phyloP scores from a whole-genome alignment of 2,888 invertebrate genomes.

The Limnephilus marmoratus region DNA sequence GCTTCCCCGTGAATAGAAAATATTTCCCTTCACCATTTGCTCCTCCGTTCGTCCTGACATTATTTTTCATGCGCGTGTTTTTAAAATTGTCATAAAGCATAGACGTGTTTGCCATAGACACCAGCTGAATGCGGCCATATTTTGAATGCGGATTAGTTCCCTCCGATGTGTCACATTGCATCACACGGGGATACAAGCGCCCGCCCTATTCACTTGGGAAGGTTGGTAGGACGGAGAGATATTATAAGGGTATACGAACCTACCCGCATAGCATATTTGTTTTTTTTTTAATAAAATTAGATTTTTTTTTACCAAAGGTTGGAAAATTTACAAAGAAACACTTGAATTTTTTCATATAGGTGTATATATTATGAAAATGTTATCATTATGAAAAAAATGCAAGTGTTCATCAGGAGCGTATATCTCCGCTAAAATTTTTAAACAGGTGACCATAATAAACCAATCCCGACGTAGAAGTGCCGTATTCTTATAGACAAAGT shows the following conservation, averaged over 20 bases:
- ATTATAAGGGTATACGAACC: background rate
- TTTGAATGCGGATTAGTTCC: constrained; percentile 41
- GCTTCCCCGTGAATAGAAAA: background rate
- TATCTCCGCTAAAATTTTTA: no score
- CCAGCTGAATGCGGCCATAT: background rate
- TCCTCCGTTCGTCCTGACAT: background rate
- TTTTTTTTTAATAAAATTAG: background rate
- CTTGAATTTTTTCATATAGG: no score
- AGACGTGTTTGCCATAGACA: constrained; percentile 15
- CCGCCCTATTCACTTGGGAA: background rate
- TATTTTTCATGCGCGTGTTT: background rate
- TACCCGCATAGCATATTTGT: background rate
- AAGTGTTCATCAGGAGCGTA: no score
- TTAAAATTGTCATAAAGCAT: background rate
- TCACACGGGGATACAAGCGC: background rate
- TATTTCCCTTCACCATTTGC: background rate
- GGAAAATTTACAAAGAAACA: no score
- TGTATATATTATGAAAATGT: no score
- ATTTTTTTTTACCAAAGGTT: background rate
- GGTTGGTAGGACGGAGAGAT: background rate
- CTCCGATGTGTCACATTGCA: constrained; percentile 45
- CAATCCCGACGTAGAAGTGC: no score
- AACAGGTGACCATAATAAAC: no score
- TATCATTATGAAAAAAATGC: no score
- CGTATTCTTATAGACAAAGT: no score